Conservation (phyloP, 1,140 invertebrate genomes). For the Rhyacophila brunnea region DNA sequence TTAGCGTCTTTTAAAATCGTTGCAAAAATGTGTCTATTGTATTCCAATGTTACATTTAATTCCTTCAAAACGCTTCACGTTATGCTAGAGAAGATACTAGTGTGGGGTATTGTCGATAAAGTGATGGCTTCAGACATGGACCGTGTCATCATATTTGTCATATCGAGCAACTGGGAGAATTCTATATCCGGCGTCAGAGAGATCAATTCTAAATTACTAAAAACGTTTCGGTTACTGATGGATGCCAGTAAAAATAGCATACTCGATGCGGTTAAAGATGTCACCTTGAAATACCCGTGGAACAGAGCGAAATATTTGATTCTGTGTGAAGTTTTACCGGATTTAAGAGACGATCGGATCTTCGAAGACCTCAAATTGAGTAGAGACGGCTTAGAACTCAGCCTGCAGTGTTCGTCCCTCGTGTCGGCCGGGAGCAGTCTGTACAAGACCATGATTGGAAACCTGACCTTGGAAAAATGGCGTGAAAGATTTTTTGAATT, state of each 20-base stretch:
- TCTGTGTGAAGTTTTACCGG: conserved; percentile 45
- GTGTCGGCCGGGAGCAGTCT: conserved; percentile 50
- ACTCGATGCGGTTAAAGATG: conserved; percentile 42
- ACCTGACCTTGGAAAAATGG: conserved; percentile 42
- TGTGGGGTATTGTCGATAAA: conserved; percentile 38
- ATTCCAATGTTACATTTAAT: conserved; percentile 46
- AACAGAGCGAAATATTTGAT: conserved; percentile 52
- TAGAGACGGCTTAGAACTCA: conserved; percentile 44
- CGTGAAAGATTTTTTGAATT: conserved; percentile 38
- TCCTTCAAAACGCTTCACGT: conserved; percentile 46
- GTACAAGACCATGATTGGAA: conserved; percentile 47
- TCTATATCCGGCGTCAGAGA: conserved; percentile 48
- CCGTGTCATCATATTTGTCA: conserved; percentile 42
- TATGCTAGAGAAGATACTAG: conserved; percentile 43
- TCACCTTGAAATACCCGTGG: conserved; percentile 43
- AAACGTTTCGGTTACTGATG: conserved; percentile 37
- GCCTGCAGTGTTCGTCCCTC: conserved; percentile 45
- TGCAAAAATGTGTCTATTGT: conserved; percentile 43
- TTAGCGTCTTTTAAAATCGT: conserved; percentile 38
- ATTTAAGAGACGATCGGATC: conserved; percentile 33
- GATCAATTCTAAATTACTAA: conserved; percentile 44
- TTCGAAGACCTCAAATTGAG: conserved; percentile 34
- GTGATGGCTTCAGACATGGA: conserved; percentile 37
- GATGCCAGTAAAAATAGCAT: conserved; percentile 33
- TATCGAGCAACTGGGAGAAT: conserved; percentile 54